These are phyloP conservation scores for Lithophane leautieri DNA, from an alignment of 2,888 invertebrate genomes.

Conservation along the genomic window DNA sequence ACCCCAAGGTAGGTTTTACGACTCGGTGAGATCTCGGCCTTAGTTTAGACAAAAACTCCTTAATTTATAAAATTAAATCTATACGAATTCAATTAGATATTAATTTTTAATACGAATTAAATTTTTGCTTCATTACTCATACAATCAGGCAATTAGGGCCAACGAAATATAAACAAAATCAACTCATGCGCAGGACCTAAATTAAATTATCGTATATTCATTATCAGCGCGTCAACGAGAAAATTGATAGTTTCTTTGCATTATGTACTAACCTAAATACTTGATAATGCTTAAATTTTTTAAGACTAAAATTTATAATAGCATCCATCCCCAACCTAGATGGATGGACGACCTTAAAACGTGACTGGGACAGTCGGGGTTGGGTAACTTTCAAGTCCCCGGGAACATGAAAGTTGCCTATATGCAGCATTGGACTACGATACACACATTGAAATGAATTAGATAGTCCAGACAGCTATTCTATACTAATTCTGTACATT, in stretches of 20 bases:
- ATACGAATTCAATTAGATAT: background rate
- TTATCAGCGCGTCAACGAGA: conserved; percentile 36
- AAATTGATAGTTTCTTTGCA: conserved; percentile 28
- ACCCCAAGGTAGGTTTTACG: too few relatives aligned
- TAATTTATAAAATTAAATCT: background rate
- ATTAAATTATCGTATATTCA: conserved; percentile 34
- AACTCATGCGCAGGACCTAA: conserved; percentile 41
- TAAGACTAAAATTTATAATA: too few relatives aligned
- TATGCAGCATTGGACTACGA: background rate
- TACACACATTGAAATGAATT: background rate
- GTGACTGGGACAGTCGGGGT: background rate
- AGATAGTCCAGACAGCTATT: background rate
- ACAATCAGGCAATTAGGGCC: conserved; percentile 42
- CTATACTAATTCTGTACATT: background rate
- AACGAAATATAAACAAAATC: conserved; percentile 42
- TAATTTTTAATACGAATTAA: background rate
- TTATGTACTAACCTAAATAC: conserved; percentile 32
- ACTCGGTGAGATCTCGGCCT: background rate
- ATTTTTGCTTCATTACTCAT: conserved; percentile 13
- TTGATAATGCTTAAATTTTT: background rate
- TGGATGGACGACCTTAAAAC: too few relatives aligned
- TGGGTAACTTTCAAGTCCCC: background rate
- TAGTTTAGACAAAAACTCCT: background rate
- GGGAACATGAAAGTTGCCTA: too few relatives aligned
- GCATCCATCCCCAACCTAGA: background rate